phyloP scores from a whole-genome alignment of 2,113 vertebrate species.

The Corythoichthys intestinalis region DNA sequence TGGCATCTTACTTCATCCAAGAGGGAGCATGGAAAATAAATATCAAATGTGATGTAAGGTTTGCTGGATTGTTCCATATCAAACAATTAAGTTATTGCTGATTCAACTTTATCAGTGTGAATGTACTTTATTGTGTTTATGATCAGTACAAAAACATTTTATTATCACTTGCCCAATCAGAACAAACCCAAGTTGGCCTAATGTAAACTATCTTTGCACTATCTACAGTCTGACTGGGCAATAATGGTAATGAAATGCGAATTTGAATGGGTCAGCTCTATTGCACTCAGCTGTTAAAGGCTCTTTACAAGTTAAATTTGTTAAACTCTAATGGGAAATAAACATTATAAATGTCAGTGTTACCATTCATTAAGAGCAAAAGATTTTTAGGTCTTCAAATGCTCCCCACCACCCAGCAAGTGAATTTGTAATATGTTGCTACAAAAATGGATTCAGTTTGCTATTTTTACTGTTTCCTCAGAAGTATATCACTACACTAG shows the following conservation, averaged over 20 bases:
- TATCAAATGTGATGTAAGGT: too few relatives aligned
- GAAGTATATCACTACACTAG: background rate
- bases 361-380: background rate
- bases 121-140: too few relatives aligned
- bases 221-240: background rate
- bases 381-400: background rate
- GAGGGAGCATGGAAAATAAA: too few relatives aligned
- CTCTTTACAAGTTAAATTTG: background rate
- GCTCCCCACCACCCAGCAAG: background rate
- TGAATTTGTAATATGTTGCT: background rate
- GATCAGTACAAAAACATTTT: background rate
- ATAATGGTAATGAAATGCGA: background rate
- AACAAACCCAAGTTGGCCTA: background rate
- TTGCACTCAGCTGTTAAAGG: background rate
- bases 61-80: too few relatives aligned
- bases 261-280: background rate
- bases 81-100: too few relatives aligned
- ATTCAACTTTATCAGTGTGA: too few relatives aligned
- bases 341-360: background rate
- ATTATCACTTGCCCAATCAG: background rate
- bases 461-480: too few relatives aligned
- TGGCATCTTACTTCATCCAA: too few relatives aligned
- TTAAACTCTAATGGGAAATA: slow-evolving; percentile 1
- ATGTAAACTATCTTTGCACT: background rate
- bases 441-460: background rate